These are phyloP conservation scores for Champsocephalus esox DNA, from an alignment of 2,797 vertebrate genomes.

Conservation along the genomic window DNA sequence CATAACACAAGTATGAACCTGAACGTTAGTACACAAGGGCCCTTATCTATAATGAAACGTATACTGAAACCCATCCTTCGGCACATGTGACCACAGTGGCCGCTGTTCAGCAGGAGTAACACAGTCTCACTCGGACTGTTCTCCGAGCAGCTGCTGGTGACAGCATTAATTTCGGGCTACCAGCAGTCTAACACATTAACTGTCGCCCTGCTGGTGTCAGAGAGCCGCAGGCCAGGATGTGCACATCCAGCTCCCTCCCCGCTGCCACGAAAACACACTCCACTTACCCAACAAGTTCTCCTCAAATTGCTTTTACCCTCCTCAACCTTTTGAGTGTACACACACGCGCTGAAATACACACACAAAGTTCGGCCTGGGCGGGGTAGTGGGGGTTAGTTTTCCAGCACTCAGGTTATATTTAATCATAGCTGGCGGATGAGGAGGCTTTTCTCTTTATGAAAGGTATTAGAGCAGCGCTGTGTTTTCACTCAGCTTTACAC, in stretches of 20 bases:
- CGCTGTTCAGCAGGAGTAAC: slow-evolving; percentile 35
- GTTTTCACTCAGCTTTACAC: slow-evolving; percentile 85
- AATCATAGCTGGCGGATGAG: slow-evolving; percentile 84
- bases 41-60: too few relatives aligned
- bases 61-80: neutral
- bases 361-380: slow-evolving; percentile 64
- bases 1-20: too few relatives aligned
- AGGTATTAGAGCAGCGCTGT: slow-evolving; percentile 82
- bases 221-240: slow-evolving; percentile 85
- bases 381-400: slow-evolving; percentile 76
- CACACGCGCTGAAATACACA: slow-evolving; percentile 51
- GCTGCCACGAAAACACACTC: slow-evolving; percentile 67
- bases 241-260: slow-evolving; percentile 45
- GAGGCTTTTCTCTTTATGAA: slow-evolving; percentile 85
- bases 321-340: slow-evolving; percentile 70
- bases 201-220: slow-evolving; percentile 85
- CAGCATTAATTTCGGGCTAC: slow-evolving; percentile 88
- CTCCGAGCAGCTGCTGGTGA: slow-evolving; percentile 90
- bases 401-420: slow-evolving; percentile 75
- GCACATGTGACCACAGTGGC: slow-evolving; percentile 11
- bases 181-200: slow-evolving; percentile 89
- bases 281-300: slow-evolving; percentile 90
- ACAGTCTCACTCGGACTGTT: slow-evolving; percentile 64
- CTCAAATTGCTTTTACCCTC: slow-evolving; percentile 94
- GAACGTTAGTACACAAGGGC: too few relatives aligned